Base-by-base conservation (phyloP, 2,888 invertebrate genomes). In the Erebia aethiops region DNA sequence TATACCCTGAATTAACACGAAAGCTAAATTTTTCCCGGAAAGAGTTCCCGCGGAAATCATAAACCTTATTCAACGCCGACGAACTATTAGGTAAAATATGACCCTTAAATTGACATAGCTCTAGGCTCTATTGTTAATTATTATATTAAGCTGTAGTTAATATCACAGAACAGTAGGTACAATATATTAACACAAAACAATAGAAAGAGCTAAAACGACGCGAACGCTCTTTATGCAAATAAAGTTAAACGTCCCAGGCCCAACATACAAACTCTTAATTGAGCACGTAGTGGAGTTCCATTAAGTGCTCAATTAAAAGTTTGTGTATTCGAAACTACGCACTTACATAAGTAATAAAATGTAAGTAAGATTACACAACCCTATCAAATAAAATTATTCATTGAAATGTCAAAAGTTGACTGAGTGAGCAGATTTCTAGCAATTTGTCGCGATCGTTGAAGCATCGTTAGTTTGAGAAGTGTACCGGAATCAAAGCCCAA, bases 381-480 rank as follows among this genome's bases (percentile, higher is more conserved):
- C 85, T 87, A 77, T 68, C 71, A 77, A 81, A 80, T 80, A 71
- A 74, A 74, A 74, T 83, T 82, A 79, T 79, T 78, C 84, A 88
- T 88, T 85, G 82, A 85, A 89, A 87, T 86, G 87, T 90, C 89
- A 88, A 86, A 87, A 81, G 78, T 81, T 86, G 83, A 85, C 83
- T 84, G 84, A 80, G 80, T 84, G 77, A 81, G 79, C 78, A 81
- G 85, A 86, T 90, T 90, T 90, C 88, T 84, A 88, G 75, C 84
- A 87, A 92, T 91, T 92, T 91, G 77, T 82, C 81, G 84, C 83
- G 79, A 81, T 83, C 83, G 80, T 82, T 80, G 77, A 82, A 79
- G 89, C 88, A 83, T 93, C 87, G 92, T 92, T 93, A 91, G 86
- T 84, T 84, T 82, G 87, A 77, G 88, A 92, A 92, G 84, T 92